Percentiles rank a stretch among this genome's conserved stretches.
phyloP scores from a whole-genome alignment of 1,140 invertebrate genomes.

The Holotrichia oblita region DNA sequence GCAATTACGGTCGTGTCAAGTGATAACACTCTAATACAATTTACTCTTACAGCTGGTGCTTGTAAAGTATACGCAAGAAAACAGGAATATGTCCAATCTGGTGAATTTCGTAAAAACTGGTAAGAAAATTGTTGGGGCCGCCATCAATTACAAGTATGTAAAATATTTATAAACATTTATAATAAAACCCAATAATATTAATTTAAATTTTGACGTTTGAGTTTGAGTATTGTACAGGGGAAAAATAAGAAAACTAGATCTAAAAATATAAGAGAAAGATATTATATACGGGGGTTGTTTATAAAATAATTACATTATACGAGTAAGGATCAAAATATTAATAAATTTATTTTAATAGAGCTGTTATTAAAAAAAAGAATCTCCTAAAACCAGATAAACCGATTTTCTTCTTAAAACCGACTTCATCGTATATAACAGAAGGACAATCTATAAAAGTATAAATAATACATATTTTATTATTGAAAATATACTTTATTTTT shows the following conservation, averaged over 20 bases:
- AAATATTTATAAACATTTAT: not conserved
- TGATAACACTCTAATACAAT: not conserved
- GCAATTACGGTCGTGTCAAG: not conserved
- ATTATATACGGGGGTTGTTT: no score
- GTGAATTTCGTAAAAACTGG: constrained; percentile 51
- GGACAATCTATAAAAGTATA: constrained; percentile 72
- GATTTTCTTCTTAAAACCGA: constrained; percentile 79
- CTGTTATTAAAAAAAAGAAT: constrained; percentile 64
- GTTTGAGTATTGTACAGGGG: no score
- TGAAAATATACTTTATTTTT: constrained; percentile 43
- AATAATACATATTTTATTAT: constrained; percentile 33
- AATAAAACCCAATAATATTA: no score
- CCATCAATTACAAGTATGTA: constrained; percentile 65
- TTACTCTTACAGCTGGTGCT: not conserved
- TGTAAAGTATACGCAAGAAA: not conserved
- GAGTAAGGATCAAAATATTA: no score
- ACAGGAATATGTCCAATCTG: constrained; percentile 1
- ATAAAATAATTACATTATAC: no score
- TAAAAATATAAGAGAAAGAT: no score
- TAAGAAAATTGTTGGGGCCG: constrained; percentile 65
- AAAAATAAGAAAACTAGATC: no score
- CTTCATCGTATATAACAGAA: constrained; percentile 72
- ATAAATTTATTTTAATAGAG: not conserved
- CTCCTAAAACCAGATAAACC: constrained; percentile 72
- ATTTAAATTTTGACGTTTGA: constrained; percentile 39